These are phyloP conservation scores for Cathartes aura DNA, from an alignment of 2,113 vertebrate species.

Conservation along the genomic window DNA sequence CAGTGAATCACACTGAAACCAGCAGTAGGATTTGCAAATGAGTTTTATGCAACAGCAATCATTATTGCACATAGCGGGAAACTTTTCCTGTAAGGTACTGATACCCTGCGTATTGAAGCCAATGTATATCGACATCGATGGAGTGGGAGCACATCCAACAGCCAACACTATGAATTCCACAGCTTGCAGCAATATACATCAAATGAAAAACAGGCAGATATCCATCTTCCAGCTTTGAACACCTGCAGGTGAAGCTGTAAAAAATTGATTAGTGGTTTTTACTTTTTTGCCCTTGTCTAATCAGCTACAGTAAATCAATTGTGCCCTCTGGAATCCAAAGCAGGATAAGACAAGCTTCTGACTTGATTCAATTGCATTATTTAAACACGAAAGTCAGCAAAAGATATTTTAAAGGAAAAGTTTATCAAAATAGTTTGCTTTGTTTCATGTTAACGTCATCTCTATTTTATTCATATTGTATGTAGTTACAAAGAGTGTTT, in stretches of 20 bases:
- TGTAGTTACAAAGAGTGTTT: not conserved
- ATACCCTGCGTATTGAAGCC: not conserved
- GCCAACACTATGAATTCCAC: not conserved
- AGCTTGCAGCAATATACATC: not conserved
- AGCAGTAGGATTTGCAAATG: not conserved
- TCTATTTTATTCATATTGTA: not conserved
- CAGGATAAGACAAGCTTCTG: not conserved
- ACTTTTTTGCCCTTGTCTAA: not conserved
- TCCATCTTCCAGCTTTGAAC: constrained; percentile 23
- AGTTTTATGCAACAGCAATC: not conserved
- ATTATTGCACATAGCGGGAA: not conserved
- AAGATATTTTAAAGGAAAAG: not conserved
- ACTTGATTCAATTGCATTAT: not conserved
- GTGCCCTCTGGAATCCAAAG: constrained; percentile 46
- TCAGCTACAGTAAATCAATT: constrained; percentile 22
- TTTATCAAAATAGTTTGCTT: not conserved
- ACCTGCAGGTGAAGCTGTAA: not conserved
- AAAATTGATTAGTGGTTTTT: not conserved
- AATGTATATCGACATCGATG: rapidly evolving
- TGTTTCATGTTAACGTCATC: not conserved
- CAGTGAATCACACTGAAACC: not conserved
- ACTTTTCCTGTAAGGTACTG: not conserved
- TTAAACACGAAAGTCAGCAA: not conserved
- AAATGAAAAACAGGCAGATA: constrained; percentile 3
- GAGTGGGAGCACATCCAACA: not conserved